Evolutionary conservation across 1,140 invertebrate species (phyloP).

Genomic region (Cydia amplana): DNA sequence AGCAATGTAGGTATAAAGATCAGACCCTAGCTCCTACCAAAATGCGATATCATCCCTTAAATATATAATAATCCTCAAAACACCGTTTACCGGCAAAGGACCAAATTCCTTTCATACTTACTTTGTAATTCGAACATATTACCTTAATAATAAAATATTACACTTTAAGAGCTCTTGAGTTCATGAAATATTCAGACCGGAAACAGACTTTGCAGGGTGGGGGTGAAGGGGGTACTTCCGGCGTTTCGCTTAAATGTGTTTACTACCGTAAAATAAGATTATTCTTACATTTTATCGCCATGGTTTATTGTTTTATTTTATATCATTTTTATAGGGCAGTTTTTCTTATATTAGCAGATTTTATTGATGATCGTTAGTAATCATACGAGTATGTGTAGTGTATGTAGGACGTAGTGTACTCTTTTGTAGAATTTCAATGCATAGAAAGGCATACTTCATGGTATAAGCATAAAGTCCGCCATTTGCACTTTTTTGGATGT

Average conservation of each 20-base stretch:
- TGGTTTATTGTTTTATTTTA: slow-evolving; percentile 23
- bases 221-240: slow-evolving; percentile 2
- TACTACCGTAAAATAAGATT: neutral
- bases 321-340: neutral
- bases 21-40: too few species aligned
- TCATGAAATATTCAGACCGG: slow-evolving; percentile 31
- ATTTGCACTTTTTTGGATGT: too few species aligned
- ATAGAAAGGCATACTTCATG: too few species aligned
- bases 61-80: neutral
- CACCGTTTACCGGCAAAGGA: neutral
- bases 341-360: neutral
- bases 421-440: too few species aligned
- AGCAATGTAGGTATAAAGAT: too few species aligned
- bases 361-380: neutral
- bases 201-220: slow-evolving; percentile 9
- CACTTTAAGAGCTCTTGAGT: neutral
- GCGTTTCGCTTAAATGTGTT: slow-evolving; percentile 14
- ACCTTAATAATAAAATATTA: slow-evolving; percentile 28
- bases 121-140: slow-evolving; percentile 21
- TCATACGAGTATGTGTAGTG: neutral
- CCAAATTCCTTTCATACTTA: slow-evolving; percentile 2
- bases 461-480: too few species aligned
- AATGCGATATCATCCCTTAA: slow-evolving; percentile 1
- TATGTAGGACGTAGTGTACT: too few species aligned
- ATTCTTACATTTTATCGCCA: slow-evolving; percentile 12